A percentile compares a stretch with the other conserved stretches of the same genome.
These are phyloP conservation scores for Lindbergichthys nudifrons DNA, from an alignment of 2,797 vertebrate genomes.

Conservation along the genomic window DNA sequence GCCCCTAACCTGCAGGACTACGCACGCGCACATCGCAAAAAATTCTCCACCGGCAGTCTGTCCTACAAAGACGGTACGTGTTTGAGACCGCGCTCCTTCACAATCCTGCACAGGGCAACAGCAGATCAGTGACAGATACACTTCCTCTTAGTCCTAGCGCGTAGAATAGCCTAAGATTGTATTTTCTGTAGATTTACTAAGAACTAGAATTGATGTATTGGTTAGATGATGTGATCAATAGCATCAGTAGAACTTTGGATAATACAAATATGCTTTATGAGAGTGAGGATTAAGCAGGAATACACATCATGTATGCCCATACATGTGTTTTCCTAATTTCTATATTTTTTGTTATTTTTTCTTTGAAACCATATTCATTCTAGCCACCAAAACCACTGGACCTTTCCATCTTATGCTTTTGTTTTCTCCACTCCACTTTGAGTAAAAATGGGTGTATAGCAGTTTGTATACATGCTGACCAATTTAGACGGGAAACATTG, in stretches of 20 bases:
- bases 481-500: conserved; percentile 1
- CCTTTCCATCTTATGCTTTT: conserved; percentile 26
- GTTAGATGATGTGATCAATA: background rate
- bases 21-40: conserved; percentile 98
- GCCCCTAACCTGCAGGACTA: conserved; percentile 99
- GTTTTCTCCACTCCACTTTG: conserved; percentile 27
- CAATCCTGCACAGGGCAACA: conserved; percentile 53
- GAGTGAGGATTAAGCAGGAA: background rate
- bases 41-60: conserved; percentile 94
- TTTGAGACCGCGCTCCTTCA: conserved; percentile 57
- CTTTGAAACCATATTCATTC: conserved; percentile 47
- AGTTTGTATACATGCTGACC: conserved; percentile 2
- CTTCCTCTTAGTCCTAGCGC: conserved; percentile 6
- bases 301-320: conserved; percentile 24
- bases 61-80: conserved; percentile 99
- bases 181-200: background rate
- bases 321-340: conserved; percentile 31
- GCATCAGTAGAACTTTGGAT: background rate
- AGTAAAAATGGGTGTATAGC: conserved; percentile 9
- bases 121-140: conserved; percentile 52
- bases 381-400: conserved; percentile 40
- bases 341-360: conserved; percentile 18
- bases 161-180: background rate
- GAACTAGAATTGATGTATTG: background rate
- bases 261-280: background rate